phyloP scores from a whole-genome alignment of 2,113 vertebrate genomes.

The Aythya baeri region DNA sequence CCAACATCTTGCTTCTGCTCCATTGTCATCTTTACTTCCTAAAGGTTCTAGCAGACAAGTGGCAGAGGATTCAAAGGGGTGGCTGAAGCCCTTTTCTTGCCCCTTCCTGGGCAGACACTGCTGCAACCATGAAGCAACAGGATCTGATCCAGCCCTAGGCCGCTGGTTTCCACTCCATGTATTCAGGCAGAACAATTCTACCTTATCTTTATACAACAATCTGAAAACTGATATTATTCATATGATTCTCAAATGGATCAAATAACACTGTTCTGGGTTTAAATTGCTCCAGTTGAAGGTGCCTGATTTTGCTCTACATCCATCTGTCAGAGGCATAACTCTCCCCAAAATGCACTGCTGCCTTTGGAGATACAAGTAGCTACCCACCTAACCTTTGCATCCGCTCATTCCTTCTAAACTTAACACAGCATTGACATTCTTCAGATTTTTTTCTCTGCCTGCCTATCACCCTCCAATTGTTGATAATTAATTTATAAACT shows the following conservation, averaged over 20 bases:
- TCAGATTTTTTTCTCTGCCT: not conserved
- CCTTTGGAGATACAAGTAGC: not conserved
- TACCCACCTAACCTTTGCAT: not conserved
- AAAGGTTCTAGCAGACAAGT: not conserved
- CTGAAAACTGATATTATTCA: not conserved
- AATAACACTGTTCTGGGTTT: not conserved
- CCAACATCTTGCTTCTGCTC: not conserved
- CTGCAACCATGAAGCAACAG: not conserved
- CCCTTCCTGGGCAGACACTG: fast-evolving
- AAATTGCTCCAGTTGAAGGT: not conserved
- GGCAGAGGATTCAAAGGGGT: not conserved
- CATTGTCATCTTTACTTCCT: not conserved
- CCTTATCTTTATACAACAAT: not conserved
- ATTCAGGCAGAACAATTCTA: not conserved
- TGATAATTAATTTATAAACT: not conserved
- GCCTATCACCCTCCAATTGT: not conserved
- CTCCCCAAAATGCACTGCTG: not conserved
- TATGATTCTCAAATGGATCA: not conserved
- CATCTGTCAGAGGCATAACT: not conserved
- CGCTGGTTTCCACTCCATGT: not conserved
- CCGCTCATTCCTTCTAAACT: not conserved
- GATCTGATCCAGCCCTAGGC: not conserved
- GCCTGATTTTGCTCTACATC: not conserved
- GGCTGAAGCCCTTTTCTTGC: not conserved
- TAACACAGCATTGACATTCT: not conserved